These are phyloP conservation scores for Coturnix japonica DNA, from an alignment of 2,113 vertebrate species.

Conservation along the genomic window DNA sequence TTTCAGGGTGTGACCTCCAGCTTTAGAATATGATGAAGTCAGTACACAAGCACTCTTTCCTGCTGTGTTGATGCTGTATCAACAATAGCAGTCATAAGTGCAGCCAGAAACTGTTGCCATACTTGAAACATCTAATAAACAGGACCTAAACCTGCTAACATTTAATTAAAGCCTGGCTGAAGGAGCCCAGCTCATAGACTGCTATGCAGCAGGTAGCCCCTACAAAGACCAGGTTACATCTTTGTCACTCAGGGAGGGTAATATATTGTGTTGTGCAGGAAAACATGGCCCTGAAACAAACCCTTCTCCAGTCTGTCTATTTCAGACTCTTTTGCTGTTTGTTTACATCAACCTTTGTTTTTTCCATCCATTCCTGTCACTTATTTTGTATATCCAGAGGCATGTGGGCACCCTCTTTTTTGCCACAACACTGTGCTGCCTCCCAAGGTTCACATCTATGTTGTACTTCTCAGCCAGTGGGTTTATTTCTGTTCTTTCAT, in stretches of 20 bases:
- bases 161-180: slow-evolving; percentile 55
- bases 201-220: not conserved
- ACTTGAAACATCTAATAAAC: slow-evolving; percentile 46
- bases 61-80: not conserved
- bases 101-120: not conserved
- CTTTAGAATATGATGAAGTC: not conserved
- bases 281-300: not conserved
- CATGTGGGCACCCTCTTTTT: not conserved
- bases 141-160: slow-evolving; percentile 17
- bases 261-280: not conserved
- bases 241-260: not conserved
- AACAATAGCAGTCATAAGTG: not conserved
- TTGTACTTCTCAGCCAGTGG: not conserved
- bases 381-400: not conserved
- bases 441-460: not conserved
- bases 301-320: not conserved
- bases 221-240: not conserved
- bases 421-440: not conserved
- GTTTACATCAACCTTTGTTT: no score
- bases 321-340: not conserved
- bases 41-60: not conserved
- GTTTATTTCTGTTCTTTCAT: not conserved
- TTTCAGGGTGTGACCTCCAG: not conserved
- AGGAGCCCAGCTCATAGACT: not conserved
- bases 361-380: not conserved